A percentile compares a stretch with the other conserved stretches of the same genome.
phyloP scores from a whole-genome alignment of 2,888 invertebrate genomes.

The Antitype chi region DNA sequence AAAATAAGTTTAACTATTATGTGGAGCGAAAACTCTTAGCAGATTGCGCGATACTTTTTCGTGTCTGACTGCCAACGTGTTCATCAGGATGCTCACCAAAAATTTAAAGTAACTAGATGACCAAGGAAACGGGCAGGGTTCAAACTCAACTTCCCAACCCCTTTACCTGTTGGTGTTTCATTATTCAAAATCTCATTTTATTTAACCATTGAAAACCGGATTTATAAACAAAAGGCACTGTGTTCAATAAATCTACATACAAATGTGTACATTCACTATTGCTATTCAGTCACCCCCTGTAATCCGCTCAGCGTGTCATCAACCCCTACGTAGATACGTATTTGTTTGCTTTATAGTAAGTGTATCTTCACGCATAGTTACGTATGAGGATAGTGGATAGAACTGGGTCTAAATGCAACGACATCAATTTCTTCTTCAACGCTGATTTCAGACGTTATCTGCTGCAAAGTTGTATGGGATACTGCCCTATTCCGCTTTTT shows the following conservation, averaged over 20 bases:
- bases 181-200: background rate
- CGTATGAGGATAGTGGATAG: background rate
- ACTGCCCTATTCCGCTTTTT: background rate
- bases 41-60: background rate
- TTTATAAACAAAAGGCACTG: slow-evolving; percentile 1
- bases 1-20: background rate
- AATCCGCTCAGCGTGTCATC: slow-evolving; percentile 52
- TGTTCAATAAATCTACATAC: slow-evolving; percentile 31
- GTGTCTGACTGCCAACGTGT: background rate
- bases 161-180: too few species aligned
- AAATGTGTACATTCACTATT: slow-evolving; percentile 26
- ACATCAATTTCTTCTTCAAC: background rate
- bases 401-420: background rate
- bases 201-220: background rate
- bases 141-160: background rate
- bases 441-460: background rate
- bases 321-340: slow-evolving; percentile 27
- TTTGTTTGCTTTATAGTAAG: slow-evolving; percentile 27
- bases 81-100: background rate
- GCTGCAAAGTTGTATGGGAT: background rate
- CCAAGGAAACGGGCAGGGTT: background rate
- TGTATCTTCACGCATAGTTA: background rate
- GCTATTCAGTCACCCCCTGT: slow-evolving; percentile 17
- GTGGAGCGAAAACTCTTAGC: background rate
- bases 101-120: background rate